A percentile compares a stretch with the other conserved stretches of the same genome.
Evolutionary conservation across 2,888 invertebrate species (phyloP).

Genomic region (Limenitis camilla): DNA sequence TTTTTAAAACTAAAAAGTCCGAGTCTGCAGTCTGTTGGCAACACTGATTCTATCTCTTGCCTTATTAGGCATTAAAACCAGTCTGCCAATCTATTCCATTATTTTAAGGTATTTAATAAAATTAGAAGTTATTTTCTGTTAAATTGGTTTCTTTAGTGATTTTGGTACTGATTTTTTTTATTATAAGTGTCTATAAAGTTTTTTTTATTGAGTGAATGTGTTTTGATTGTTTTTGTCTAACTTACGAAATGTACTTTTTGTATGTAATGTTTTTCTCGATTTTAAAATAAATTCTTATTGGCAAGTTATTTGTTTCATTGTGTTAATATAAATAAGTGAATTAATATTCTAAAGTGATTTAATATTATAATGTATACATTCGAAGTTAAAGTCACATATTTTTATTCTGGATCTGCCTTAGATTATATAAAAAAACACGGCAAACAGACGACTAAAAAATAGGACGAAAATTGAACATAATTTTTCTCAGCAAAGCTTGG

Average conservation of each 20-base stretch:
- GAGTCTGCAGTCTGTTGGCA: too few species aligned
- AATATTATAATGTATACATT: not conserved
- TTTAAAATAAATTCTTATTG: slow-evolving; percentile 61
- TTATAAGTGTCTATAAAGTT: slow-evolving; percentile 1
- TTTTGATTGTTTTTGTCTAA: slow-evolving; percentile 27
- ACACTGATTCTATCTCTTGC: too few species aligned
- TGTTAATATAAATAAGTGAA: not conserved
- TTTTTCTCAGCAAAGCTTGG: too few species aligned
- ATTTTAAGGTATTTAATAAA: slow-evolving; percentile 30
- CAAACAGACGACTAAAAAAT: too few species aligned
- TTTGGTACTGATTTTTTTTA: not conserved
- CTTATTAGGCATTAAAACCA: slow-evolving; percentile 32
- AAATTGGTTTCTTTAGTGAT: slow-evolving; percentile 18
- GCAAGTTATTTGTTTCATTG: slow-evolving; percentile 35
- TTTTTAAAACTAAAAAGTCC: too few species aligned
- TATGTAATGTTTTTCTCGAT: slow-evolving; percentile 55
- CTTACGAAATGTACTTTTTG: slow-evolving; percentile 47
- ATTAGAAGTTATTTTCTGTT: slow-evolving; percentile 29
- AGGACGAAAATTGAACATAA: too few species aligned
- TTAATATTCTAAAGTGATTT: not conserved
- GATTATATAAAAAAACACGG: too few species aligned
- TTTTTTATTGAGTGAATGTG: slow-evolving; percentile 28
- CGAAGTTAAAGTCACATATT: not conserved
- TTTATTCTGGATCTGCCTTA: not conserved
- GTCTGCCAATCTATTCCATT: slow-evolving; percentile 39